Percentiles rank a stretch among this genome's conserved stretches.
Evolutionary conservation across 2,113 vertebrate genomes (phyloP).

Genomic region (Laticauda colubrina): DNA sequence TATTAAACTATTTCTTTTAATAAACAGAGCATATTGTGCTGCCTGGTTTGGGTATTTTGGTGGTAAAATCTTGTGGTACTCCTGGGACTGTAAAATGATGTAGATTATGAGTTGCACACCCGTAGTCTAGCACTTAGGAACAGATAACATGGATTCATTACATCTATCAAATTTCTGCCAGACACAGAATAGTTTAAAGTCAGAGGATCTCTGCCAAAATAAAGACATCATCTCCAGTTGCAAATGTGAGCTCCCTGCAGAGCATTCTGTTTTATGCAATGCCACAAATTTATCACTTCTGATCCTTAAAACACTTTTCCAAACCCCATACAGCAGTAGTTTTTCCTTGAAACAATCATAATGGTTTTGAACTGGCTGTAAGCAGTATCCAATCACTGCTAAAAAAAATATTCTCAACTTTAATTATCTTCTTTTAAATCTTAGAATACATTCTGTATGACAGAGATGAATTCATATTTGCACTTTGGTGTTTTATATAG

Average conservation of each 20-base stretch:
- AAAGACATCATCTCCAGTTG: neutral
- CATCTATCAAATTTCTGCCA: neutral
- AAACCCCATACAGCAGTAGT: constrained; percentile 28
- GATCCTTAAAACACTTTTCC: constrained; percentile 46
- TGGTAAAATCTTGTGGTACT: neutral
- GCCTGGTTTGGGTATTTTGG: neutral
- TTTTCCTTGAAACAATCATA: constrained; percentile 34
- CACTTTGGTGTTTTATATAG: neutral
- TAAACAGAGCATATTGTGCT: neutral
- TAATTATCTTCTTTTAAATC: neutral
- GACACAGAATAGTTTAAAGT: neutral
- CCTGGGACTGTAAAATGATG: neutral
- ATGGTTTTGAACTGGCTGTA: constrained; percentile 34
- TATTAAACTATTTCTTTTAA: neutral
- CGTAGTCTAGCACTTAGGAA: neutral
- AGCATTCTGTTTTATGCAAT: neutral
- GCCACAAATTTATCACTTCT: constrained; percentile 40
- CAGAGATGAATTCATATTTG: neutral
- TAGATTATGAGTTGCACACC: neutral
- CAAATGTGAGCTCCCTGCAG: neutral
- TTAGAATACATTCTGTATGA: neutral
- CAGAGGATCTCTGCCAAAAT: neutral
- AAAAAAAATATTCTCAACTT: neutral
- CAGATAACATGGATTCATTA: neutral
- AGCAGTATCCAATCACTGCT: neutral